Conservation (phyloP, 2,888 invertebrate genomes). For the Noctua janthe region DNA sequence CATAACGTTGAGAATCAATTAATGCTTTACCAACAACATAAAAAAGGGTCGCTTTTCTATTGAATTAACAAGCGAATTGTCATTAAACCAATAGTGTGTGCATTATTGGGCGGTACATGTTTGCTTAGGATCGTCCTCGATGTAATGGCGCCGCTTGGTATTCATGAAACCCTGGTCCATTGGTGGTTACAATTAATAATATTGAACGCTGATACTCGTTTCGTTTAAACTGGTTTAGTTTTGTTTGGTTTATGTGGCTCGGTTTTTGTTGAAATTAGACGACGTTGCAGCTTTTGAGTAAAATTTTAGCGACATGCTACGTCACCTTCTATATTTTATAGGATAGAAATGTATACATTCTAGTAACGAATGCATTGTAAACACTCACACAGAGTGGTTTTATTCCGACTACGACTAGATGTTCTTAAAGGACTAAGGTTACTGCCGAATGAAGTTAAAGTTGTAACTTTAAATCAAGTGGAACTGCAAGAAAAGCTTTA, state of each 20-base stretch:
- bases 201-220: slow-evolving; percentile 47
- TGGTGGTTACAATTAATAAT: slow-evolving; percentile 62
- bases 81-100: slow-evolving; percentile 62
- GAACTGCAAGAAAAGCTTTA: no score
- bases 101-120: slow-evolving; percentile 61
- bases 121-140: slow-evolving; percentile 63
- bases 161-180: slow-evolving; percentile 61
- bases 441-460: no score
- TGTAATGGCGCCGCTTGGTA: slow-evolving; percentile 59
- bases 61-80: slow-evolving; percentile 65
- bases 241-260: slow-evolving; percentile 31
- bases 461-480: no score
- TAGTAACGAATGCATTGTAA: no score
- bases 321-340: neutral
- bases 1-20: slow-evolving; percentile 50
- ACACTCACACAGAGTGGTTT: no score
- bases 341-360: no score
- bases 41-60: slow-evolving; percentile 59
- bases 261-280: neutral
- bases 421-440: no score
- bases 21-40: slow-evolving; percentile 50
- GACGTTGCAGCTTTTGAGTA: neutral
- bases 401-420: no score
- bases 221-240: slow-evolving; percentile 28
- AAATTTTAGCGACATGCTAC: neutral